Evolutionary conservation across 2,888 invertebrate genomes (phyloP), one percentile per base, ranked within the genome.

Genomic region (Eupithecia dodoneata): DNA sequence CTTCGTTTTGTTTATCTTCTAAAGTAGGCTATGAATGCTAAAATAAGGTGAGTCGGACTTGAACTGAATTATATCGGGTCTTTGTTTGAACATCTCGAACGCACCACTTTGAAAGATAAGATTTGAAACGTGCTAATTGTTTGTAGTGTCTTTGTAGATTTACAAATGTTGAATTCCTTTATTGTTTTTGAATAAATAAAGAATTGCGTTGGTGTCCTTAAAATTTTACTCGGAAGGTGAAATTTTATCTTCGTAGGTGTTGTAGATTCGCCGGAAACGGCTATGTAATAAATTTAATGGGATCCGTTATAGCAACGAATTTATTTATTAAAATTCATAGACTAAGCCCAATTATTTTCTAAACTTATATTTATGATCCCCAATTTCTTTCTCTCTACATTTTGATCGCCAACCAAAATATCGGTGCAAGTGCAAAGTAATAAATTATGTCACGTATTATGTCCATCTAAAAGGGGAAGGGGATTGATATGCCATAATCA

Each of bases 131-230:
- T 69, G 72, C 18, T 75, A 59, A 76, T 72, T 78, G 78, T 86
- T 84, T 84, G 82, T 85, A 85, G 81, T 83, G 77, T 78, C 71
- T 77, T 77, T 69, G 79, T 79, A 78, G 75, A 77, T 77, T 76
- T 77, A 83, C 90, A 91, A 93, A 93, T 94, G 94, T 94, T 94
- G 94, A 94, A 94, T 94, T 94, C 94, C 94, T 94, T 80, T 81
- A 81, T 82, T 78, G 75, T 81, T 81, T 75, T 70, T 30, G 30
- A 30, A 55, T 69, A 44, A 69, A 30, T 12, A 59, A 59, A 55
- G 55, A 41, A 45, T 42, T 15, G 4, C 55, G 18, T 55, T 30
- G 41, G 15, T 72, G 72, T 59, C 70, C 70, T 70, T 18, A 18
- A 30, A 30, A 69, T 69, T 45, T 42, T 66, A 66, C 42, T 15